Evolutionary conservation across 2,113 vertebrate species (phyloP).

Genomic region (Nibea coibor): DNA sequence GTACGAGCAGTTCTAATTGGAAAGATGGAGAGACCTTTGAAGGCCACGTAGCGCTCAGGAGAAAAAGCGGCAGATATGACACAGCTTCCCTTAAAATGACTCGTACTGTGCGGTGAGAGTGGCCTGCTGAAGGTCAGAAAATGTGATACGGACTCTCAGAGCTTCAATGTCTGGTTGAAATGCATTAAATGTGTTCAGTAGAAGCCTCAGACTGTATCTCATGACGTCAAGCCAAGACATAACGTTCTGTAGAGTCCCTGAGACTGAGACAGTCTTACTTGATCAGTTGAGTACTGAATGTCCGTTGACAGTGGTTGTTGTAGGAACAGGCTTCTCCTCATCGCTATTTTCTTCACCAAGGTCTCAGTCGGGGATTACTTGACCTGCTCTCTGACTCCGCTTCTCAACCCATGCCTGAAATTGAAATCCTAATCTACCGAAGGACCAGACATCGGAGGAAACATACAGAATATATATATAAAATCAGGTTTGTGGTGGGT

Average conservation of each 20-base stretch:
- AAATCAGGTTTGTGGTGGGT: no score
- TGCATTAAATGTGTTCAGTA: not conserved
- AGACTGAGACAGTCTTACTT: not conserved
- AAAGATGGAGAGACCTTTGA: constrained; percentile 15
- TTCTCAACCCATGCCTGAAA: not conserved
- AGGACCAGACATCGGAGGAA: not conserved
- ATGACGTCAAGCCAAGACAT: not conserved
- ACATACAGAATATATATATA: not conserved
- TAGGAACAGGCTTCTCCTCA: not conserved
- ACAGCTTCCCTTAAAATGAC: not conserved
- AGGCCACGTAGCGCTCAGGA: constrained; percentile 7
- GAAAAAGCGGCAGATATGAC: constrained; percentile 16
- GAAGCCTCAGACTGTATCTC: not conserved
- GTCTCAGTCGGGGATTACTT: constrained; percentile 39
- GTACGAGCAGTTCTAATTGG: constrained; percentile 16
- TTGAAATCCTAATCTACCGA: not conserved
- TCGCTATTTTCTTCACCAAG: constrained; percentile 13
- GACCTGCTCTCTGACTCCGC: not conserved
- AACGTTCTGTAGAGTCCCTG: not conserved
- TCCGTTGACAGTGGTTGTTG: not conserved
- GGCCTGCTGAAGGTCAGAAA: not conserved
- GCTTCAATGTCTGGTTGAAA: not conserved
- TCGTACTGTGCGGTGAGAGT: not conserved
- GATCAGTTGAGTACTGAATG: not conserved
- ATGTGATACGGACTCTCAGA: not conserved